These are phyloP conservation scores for Nyctibius bracteatus DNA, from an alignment of 2,113 vertebrate genomes.

Conservation along the genomic window DNA sequence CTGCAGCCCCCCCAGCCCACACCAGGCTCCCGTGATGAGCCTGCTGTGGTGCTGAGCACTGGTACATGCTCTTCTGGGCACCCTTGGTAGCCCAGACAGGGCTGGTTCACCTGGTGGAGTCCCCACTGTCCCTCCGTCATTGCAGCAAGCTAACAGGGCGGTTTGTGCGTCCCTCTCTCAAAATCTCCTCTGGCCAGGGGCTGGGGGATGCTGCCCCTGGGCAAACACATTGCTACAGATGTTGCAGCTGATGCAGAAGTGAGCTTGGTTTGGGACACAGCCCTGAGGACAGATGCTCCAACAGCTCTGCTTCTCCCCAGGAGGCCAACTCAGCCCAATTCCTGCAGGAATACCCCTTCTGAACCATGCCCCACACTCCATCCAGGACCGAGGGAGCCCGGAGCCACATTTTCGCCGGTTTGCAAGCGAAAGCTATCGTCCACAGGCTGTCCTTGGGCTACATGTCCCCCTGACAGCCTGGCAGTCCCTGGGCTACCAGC, in stretches of 20 bases:
- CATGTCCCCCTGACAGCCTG: neutral
- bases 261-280: neutral
- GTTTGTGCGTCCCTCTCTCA: neutral
- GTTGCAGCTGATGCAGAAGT: neutral
- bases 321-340: neutral
- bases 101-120: accelerated
- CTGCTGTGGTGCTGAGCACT: neutral
- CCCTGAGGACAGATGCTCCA: accelerated
- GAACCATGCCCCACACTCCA: accelerated
- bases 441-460: accelerated
- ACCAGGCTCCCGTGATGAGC: neutral
- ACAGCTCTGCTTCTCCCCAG: neutral
- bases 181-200: accelerated
- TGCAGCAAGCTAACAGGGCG: neutral
- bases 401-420: accelerated
- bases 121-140: neutral
- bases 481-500: neutral
- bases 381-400: neutral
- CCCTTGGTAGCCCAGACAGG: neutral
- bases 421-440: neutral
- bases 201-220: neutral
- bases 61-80: accelerated
- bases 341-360: neutral
- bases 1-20: neutral
- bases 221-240: neutral